Conservation (phyloP, 2,888 invertebrate genomes). For the Acanthosepion esculentum region DNA sequence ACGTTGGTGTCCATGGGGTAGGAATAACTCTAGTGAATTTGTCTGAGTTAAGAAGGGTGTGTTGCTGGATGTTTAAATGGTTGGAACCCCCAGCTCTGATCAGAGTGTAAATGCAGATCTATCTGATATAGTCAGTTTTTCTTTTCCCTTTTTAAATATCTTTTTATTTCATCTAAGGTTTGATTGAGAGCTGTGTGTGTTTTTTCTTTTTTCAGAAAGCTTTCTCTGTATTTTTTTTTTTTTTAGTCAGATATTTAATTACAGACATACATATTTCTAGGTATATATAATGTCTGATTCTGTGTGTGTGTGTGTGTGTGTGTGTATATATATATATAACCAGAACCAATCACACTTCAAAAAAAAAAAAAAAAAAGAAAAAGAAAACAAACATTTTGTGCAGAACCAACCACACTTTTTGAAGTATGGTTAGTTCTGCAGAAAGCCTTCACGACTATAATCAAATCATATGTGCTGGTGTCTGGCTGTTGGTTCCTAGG, state of each 20-base stretch:
- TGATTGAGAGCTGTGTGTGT: background rate
- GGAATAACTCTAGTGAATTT: background rate
- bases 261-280: background rate
- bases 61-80: background rate
- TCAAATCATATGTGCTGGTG: too few species aligned
- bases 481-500: too few species aligned
- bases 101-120: background rate
- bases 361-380: too few species aligned
- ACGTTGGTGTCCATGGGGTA: background rate
- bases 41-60: background rate
- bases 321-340: too few species aligned
- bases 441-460: too few species aligned
- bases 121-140: background rate
- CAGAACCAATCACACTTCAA: too few species aligned
- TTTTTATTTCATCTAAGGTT: background rate
- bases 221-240: background rate
- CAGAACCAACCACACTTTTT: too few species aligned
- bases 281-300: too few species aligned
- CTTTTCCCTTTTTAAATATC: background rate
- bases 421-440: too few species aligned
- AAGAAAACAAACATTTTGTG: too few species aligned
- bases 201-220: rapidly evolving
- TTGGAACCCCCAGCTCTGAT: background rate
- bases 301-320: too few species aligned
- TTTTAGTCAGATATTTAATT: background rate